A percentile compares a stretch with the other conserved stretches of the same genome.
phyloP scores from a whole-genome alignment of 2,113 vertebrate species.

The Mellivora capensis region DNA sequence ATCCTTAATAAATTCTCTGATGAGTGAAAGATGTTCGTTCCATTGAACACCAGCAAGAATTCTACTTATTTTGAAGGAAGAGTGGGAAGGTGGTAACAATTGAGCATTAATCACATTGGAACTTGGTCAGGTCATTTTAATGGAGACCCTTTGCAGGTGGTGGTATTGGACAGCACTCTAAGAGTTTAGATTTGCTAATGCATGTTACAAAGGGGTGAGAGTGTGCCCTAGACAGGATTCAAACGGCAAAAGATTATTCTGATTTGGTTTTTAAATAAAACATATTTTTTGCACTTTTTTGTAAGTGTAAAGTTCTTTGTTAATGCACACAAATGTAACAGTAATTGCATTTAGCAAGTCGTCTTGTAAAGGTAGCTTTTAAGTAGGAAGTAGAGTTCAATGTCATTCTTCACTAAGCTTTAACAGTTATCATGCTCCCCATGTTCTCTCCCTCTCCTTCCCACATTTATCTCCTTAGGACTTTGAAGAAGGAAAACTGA shows the following conservation, averaged over 20 bases:
- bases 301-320: background rate
- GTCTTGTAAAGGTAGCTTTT: background rate
- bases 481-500: background rate
- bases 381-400: background rate
- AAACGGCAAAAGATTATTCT: background rate
- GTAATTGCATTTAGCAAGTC: background rate
- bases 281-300: background rate
- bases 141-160: background rate
- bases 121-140: background rate
- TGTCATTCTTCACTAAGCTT: background rate
- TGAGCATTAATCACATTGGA: background rate
- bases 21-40: background rate
- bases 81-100: background rate
- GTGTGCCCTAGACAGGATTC: background rate
- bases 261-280: conserved; percentile 27
- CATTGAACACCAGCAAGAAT: background rate
- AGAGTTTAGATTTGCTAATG: background rate
- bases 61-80: background rate
- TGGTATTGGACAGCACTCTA: background rate
- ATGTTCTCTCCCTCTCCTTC: background rate
- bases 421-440: background rate
- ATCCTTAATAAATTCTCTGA: background rate
- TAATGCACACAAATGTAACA: background rate
- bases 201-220: background rate
- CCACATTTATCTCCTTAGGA: background rate